phyloP scores from a whole-genome alignment of 2,888 invertebrate genomes.

The Harpagoxenus sublaevis region DNA sequence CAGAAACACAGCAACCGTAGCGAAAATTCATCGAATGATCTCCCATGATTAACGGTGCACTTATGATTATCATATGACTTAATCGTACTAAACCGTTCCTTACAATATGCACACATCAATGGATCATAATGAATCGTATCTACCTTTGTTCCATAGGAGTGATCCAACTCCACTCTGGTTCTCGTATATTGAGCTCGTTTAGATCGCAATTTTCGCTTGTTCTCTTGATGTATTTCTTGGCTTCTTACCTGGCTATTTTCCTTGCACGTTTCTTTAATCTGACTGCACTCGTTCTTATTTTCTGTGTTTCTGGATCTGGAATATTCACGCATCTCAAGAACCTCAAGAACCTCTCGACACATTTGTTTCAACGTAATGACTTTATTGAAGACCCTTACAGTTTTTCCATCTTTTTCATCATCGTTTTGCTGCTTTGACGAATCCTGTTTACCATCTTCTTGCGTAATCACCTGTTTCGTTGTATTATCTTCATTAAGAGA shows the following conservation, averaged over 20 bases:
- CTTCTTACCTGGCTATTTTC: not conserved
- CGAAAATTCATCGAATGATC: conserved; percentile 57
- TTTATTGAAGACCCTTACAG: not conserved
- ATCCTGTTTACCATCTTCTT: not conserved
- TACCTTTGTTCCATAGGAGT: not conserved
- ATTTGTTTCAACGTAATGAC: not conserved
- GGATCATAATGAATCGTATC: conserved; percentile 70
- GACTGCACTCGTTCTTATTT: not conserved
- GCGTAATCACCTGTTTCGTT: not conserved
- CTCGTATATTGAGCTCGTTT: not conserved
- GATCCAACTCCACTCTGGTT: not conserved
- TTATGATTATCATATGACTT: conserved; percentile 70
- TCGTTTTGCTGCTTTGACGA: not conserved
- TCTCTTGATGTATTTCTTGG: not conserved
- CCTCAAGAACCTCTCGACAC: not conserved
- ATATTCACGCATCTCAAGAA: conserved; percentile 1
- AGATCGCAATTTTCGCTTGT: conserved; percentile 20
- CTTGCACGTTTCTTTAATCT: not conserved
- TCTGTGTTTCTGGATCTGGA: not conserved
- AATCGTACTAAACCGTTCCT: conserved; percentile 65
- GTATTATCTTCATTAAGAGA: conserved; percentile 12
- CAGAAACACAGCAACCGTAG: conserved; percentile 66
- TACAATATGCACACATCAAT: conserved; percentile 76
- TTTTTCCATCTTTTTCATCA: not conserved
- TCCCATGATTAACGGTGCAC: conserved; percentile 64